phyloP scores from a whole-genome alignment of 1,140 invertebrate genomes.

The Dufourea novaeangliae region DNA sequence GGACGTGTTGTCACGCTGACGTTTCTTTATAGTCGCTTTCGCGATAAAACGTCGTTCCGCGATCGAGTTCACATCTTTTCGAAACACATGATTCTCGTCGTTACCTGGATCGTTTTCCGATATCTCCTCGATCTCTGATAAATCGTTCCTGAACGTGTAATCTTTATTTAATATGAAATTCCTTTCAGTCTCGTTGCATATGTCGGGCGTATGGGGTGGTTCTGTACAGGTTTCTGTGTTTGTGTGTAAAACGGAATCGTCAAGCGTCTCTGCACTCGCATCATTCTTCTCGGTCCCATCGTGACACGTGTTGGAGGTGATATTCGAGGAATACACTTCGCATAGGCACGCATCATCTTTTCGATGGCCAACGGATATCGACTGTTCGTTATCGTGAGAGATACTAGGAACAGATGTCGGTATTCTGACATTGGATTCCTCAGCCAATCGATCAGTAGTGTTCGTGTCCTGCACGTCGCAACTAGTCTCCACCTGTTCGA shows the following conservation, averaged over 20 bases:
- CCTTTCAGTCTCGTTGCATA: constrained; percentile 50
- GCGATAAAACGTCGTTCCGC: constrained; percentile 44
- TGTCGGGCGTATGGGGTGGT: not conserved
- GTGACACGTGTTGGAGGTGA: constrained; percentile 37
- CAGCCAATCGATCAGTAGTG: constrained; percentile 1
- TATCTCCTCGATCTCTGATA: constrained; percentile 38
- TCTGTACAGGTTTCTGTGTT: constrained; percentile 14
- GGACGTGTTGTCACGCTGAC: constrained; percentile 48
- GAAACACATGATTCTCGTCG: constrained; percentile 63
- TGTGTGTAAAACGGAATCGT: constrained; percentile 5
- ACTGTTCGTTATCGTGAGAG: not conserved
- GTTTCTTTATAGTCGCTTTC: constrained; percentile 52
- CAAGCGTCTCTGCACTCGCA: constrained; percentile 16
- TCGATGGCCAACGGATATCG: not conserved
- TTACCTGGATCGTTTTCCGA: constrained; percentile 59
- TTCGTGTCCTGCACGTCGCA: not conserved
- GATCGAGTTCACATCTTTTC: constrained; percentile 58
- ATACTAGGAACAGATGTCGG: not conserved
- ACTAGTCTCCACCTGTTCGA: not conserved
- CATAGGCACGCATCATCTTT: not conserved
- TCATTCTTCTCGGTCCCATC: constrained; percentile 29
- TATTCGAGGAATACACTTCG: constrained; percentile 24
- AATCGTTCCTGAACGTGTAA: constrained; percentile 41
- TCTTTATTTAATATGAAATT: constrained; percentile 47
- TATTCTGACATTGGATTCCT: not conserved